phyloP scores from a whole-genome alignment of 2,113 vertebrate genomes.

The Atrichornis clamosus region DNA sequence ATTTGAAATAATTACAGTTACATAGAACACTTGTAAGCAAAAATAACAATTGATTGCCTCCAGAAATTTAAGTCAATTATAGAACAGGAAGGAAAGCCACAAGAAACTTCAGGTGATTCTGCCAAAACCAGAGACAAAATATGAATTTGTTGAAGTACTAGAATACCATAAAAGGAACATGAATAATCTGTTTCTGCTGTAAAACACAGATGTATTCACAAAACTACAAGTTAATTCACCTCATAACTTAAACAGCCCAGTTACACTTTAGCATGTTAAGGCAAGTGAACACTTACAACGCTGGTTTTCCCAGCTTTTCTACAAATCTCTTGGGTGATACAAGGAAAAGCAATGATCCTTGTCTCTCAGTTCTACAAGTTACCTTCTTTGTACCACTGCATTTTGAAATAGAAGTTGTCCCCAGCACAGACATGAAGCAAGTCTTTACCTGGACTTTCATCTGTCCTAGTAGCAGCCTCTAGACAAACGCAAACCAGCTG shows the following conservation, averaged over 20 bases:
- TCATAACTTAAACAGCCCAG: neutral
- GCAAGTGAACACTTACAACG: neutral
- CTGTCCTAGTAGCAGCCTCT: neutral
- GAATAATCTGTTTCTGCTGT: neutral
- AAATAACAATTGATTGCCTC: neutral
- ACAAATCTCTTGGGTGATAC: neutral
- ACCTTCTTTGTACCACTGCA: neutral
- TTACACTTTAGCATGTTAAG: neutral
- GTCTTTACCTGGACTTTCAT: neutral
- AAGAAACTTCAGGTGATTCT: neutral
- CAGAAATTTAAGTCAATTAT: neutral
- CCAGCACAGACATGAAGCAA: neutral
- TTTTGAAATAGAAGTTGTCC: neutral
- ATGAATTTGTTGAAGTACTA: neutral
- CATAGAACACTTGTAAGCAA: neutral
- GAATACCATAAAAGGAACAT: neutral
- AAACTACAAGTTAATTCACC: neutral
- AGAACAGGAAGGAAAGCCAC: neutral
- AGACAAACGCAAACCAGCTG: neutral
- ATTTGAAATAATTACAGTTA: constrained; percentile 22
- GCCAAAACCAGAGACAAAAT: neutral
- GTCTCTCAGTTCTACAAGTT: neutral
- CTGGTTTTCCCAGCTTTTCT: neutral
- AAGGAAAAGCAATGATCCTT: neutral
- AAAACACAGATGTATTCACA: neutral